Base-by-base conservation (phyloP, 2,888 invertebrate genomes). In the Microctonus brassicae region DNA sequence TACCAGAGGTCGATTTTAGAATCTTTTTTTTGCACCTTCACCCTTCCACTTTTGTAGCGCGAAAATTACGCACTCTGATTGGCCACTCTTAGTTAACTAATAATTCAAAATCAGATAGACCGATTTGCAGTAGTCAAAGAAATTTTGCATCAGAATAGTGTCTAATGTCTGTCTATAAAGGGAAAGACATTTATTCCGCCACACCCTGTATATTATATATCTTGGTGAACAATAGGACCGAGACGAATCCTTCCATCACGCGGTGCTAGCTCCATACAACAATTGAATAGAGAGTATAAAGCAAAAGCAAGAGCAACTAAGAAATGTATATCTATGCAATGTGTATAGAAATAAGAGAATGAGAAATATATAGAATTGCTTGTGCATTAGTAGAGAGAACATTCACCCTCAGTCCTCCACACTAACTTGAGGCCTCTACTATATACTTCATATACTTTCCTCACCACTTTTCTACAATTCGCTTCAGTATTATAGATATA, bases 331-430 rank as follows among this genome's bases (percentile, higher is more conserved):
- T 52, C 57, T 57, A 26, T 17, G 24, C n/a, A n/a, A n/a, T 55
- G 36, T 20, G 34, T n/a, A n/a, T n/a, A n/a, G n/a, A n/a, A n/a
- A 24, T 17, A 24, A 42, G 42, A 61, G 42, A 61, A 64, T 53
- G 36, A 36, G 57, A 52, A 72, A 62, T 72, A 29, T 29, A 5
- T 29, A 34, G 58, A 63, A 62, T 60, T 33, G 57, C 57, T 34
- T 57, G 63, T 33, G 64, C 73, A 74, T 76, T 73, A 74, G 71
- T n/a, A n/a, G n/a, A n/a, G n/a, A 65, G 76, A 72, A 66, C 76
- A 68, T 74, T 75, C 73, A 76, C 72, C 74, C 75, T 72, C 75
- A 73, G 42, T 53, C 57, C 47, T 63, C 33, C 33, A n/a, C n/a
- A n/a, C n/a, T n/a, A n/a, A n/a, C n/a, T n/a, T n/a, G n/a, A n/a